These are phyloP conservation scores for Bradypodion pumilum DNA, from an alignment of 2,797 vertebrate genomes.

Conservation along the genomic window DNA sequence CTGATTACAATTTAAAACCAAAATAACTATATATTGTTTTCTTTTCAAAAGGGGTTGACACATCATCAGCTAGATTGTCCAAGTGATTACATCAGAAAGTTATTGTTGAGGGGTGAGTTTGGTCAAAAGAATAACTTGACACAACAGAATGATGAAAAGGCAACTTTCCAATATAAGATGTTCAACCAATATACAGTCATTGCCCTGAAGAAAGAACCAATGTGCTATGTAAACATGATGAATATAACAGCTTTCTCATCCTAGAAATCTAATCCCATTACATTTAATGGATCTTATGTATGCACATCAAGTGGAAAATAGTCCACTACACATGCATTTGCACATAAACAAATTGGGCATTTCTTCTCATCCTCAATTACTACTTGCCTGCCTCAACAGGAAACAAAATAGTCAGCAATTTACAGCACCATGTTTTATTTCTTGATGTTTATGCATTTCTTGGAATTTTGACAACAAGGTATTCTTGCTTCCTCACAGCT, in stretches of 20 bases:
- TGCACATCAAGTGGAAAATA: not conserved
- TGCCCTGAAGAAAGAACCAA: not conserved
- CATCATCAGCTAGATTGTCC: not conserved
- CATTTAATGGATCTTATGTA: not conserved
- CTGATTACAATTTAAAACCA: not conserved
- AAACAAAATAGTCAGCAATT: not conserved
- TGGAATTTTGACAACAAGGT: not conserved
- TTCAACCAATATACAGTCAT: slow-evolving; percentile 13
- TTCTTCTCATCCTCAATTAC: not conserved
- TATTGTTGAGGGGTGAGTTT: not conserved
- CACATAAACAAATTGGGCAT: not conserved
- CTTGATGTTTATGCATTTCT: not conserved
- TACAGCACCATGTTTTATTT: not conserved
- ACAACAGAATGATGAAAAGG: slow-evolving; percentile 22
- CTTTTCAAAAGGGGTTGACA: not conserved
- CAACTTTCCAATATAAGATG: not conserved
- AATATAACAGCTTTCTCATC: not conserved
- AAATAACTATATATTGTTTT: not conserved
- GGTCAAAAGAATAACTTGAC: not conserved
- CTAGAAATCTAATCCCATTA: not conserved
- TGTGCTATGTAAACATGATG: not conserved
- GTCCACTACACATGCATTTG: not conserved
- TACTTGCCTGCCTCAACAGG: not conserved
- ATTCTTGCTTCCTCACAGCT: too few species aligned
- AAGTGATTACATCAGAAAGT: not conserved